Conservation (phyloP, 2,888 invertebrate species). For the Scaptomyza caliginosa region DNA sequence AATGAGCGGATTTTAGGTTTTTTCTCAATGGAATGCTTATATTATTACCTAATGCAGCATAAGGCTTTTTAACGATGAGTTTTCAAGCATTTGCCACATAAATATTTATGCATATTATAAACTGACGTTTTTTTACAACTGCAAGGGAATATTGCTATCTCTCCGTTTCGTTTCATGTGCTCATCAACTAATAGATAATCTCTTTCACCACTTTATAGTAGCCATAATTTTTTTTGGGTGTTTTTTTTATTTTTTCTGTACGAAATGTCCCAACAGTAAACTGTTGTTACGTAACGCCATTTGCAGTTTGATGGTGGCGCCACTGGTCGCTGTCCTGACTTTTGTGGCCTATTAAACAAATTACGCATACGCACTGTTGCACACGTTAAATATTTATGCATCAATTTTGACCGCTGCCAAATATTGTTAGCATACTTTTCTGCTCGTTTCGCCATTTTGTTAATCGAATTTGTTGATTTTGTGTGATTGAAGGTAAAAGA, state of each 20-base stretch:
- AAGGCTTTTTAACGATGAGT: not conserved
- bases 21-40: no score
- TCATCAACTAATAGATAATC: not conserved
- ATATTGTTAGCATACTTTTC: conserved; percentile 61
- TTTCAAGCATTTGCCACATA: not conserved
- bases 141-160: no score
- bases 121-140: no score
- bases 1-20: not conserved
- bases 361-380: conserved; percentile 75
- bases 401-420: conserved; percentile 45
- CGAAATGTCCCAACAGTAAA: conserved; percentile 3
- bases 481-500: conserved; percentile 16
- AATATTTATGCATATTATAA: not conserved
- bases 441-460: conserved; percentile 8
- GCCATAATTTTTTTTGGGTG: not conserved
- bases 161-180: not conserved
- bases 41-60: not conserved
- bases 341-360: conserved; percentile 71
- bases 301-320: conserved; percentile 58
- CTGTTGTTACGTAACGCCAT: conserved; percentile 13
- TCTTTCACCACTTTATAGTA: not conserved
- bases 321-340: conserved; percentile 38
- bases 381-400: conserved; percentile 73
- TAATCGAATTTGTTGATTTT: conserved; percentile 19
- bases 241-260: conserved; percentile 3